These are phyloP conservation scores for Ptychoptera albimana DNA, from an alignment of 2,888 invertebrate species.

Conservation along the genomic window DNA sequence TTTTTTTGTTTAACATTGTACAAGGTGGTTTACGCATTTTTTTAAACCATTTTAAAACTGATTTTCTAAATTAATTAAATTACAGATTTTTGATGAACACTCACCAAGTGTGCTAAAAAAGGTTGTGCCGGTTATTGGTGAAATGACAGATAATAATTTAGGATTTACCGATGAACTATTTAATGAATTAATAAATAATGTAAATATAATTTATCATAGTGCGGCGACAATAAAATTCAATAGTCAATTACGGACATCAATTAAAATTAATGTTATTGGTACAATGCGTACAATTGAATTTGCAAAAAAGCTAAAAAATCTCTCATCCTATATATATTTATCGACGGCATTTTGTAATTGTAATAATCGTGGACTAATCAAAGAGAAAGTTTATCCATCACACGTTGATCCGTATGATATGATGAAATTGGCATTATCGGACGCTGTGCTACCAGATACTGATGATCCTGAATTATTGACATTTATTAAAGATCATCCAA, in stretches of 20 bases:
- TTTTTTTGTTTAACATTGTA: too few species aligned
- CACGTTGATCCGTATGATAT: slow-evolving; percentile 29
- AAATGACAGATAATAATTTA: slow-evolving; percentile 27
- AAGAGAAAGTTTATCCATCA: slow-evolving; percentile 29
- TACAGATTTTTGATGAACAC: slow-evolving; percentile 26
- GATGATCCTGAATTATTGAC: slow-evolving; percentile 11
- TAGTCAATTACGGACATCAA: slow-evolving; percentile 26
- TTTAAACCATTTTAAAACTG: too few species aligned
- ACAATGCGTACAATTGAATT: slow-evolving; percentile 29
- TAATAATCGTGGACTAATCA: slow-evolving; percentile 27
- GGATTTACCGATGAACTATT: slow-evolving; percentile 22
- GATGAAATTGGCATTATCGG: slow-evolving; percentile 30
- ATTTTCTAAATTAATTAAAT: too few species aligned
- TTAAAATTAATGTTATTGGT: slow-evolving; percentile 29
- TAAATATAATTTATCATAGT: slow-evolving; percentile 30
- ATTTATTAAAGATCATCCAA: slow-evolving; percentile 39
- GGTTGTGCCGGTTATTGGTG: slow-evolving; percentile 29
- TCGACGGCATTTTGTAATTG: slow-evolving; percentile 32
- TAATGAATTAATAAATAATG: slow-evolving; percentile 23
- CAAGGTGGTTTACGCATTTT: too few species aligned
- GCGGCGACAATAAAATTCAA: slow-evolving; percentile 31
- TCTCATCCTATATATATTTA: slow-evolving; percentile 29
- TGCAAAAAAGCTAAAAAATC: slow-evolving; percentile 25
- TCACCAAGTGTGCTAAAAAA: slow-evolving; percentile 24
- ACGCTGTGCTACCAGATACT: slow-evolving; percentile 13